phyloP scores from a whole-genome alignment of 1,140 invertebrate species.

The Heterodera schachtii region DNA sequence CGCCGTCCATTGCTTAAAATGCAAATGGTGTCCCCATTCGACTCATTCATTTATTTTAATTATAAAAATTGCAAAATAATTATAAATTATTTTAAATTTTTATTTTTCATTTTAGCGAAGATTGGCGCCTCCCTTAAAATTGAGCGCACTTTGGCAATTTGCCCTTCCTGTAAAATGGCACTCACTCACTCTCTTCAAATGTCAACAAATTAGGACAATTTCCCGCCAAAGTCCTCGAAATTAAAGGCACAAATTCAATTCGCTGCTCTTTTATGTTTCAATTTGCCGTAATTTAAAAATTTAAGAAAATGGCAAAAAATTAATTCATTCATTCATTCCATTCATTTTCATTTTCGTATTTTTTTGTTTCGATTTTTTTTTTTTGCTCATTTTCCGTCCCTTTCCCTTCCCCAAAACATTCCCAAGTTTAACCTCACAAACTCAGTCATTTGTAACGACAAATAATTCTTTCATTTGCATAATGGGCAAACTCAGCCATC shows the following conservation, averaged over 20 bases:
- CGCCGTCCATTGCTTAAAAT: neutral
- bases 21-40: neutral
- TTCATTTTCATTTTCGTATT: too few relatives aligned
- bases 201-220: constrained; percentile 4
- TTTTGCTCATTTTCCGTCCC: too few relatives aligned
- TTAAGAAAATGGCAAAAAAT: neutral
- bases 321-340: too few relatives aligned
- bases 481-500: neutral
- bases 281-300: neutral
- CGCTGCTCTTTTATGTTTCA: neutral
- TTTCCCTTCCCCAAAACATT: too few relatives aligned
- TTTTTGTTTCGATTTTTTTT: too few relatives aligned
- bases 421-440: neutral
- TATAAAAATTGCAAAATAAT: neutral
- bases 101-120: neutral
- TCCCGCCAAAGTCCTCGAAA: neutral
- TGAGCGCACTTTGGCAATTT: neutral
- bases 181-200: neutral
- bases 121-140: neutral
- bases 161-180: neutral
- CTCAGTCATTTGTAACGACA: neutral
- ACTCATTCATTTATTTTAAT: too few relatives aligned
- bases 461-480: neutral
- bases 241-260: neutral
- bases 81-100: neutral